Evolutionary conservation across 2,113 vertebrate species (phyloP).

Genomic region (Mandrillus leucophaeus): DNA sequence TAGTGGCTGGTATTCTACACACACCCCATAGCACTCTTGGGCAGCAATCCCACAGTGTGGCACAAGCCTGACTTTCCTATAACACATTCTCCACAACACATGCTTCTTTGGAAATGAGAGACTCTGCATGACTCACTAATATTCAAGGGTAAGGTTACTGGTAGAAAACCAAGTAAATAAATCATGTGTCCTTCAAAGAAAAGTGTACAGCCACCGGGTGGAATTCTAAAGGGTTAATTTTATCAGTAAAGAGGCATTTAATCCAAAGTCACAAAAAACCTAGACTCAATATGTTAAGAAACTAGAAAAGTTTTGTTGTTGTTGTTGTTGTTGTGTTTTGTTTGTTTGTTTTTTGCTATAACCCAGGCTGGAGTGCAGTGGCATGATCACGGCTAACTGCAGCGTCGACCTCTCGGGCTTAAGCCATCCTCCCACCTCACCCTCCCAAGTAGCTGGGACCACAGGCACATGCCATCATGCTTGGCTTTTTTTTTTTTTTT

Average conservation of each 20-base stretch:
- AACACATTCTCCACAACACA: slow-evolving; percentile 67
- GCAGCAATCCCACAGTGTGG: neutral
- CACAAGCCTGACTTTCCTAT: slow-evolving; percentile 47
- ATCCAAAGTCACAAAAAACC: neutral
- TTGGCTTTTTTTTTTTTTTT: too few species aligned
- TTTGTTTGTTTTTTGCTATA: too few species aligned
- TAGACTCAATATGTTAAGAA: neutral
- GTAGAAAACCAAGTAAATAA: neutral
- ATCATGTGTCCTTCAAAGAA: neutral
- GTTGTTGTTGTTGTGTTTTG: too few species aligned
- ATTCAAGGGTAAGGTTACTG: slow-evolving; percentile 43
- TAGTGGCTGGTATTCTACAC: neutral
- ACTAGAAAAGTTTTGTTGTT: neutral
- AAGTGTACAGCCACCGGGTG: neutral
- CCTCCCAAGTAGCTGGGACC: too few species aligned
- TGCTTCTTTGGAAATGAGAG: slow-evolving; percentile 30
- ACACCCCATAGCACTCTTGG: neutral
- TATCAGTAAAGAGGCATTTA: neutral
- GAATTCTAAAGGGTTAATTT: neutral
- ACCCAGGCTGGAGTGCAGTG: too few species aligned
- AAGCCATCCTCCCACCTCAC: too few species aligned
- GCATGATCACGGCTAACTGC: too few species aligned
- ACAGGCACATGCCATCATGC: too few species aligned
- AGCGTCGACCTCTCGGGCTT: too few species aligned
- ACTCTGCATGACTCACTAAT: slow-evolving; percentile 37